phyloP scores from a whole-genome alignment of 2,797 vertebrate species.

The Pangasius larnaudii region DNA sequence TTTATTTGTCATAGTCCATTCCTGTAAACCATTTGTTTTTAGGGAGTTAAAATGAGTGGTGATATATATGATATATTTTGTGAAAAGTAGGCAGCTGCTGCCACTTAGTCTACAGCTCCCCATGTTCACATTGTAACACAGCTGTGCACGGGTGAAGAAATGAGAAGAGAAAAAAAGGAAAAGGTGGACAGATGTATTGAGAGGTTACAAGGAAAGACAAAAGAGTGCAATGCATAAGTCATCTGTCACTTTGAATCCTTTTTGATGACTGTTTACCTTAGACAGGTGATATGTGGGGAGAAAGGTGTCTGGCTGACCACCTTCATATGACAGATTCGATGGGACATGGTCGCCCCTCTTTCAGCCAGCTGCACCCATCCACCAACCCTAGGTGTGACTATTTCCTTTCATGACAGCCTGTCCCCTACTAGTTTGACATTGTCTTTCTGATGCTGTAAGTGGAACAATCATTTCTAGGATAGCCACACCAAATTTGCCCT shows the following conservation, averaged over 20 bases:
- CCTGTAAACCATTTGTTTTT: not conserved
- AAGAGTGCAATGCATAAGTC: slow-evolving; percentile 67
- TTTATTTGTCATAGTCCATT: not conserved
- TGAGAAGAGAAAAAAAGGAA: slow-evolving; percentile 33
- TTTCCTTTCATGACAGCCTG: slow-evolving; percentile 58
- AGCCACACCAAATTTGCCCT: slow-evolving; percentile 50
- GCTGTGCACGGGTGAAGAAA: slow-evolving; percentile 41
- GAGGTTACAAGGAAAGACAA: slow-evolving; percentile 42
- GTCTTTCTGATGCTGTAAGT: slow-evolving; percentile 54
- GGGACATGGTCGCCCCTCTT: slow-evolving; percentile 75
- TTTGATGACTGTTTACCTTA: slow-evolving; percentile 58
- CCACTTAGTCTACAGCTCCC: slow-evolving; percentile 26
- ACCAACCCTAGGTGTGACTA: slow-evolving; percentile 57
- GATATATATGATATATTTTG: slow-evolving; percentile 18
- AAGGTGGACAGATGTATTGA: slow-evolving; percentile 47
- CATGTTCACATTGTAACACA: slow-evolving; percentile 26
- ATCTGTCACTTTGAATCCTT: slow-evolving; percentile 71
- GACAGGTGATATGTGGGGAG: slow-evolving; percentile 71
- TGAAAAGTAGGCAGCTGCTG: slow-evolving; percentile 26
- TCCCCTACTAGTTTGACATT: slow-evolving; percentile 54
- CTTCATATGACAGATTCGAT: slow-evolving; percentile 77
- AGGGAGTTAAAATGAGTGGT: not conserved
- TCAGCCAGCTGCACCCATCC: slow-evolving; percentile 72
- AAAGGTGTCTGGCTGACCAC: slow-evolving; percentile 66
- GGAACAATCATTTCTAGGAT: slow-evolving; percentile 55